Conservation (phyloP, 2,113 vertebrate genomes). For the Hystrix brachyura region DNA sequence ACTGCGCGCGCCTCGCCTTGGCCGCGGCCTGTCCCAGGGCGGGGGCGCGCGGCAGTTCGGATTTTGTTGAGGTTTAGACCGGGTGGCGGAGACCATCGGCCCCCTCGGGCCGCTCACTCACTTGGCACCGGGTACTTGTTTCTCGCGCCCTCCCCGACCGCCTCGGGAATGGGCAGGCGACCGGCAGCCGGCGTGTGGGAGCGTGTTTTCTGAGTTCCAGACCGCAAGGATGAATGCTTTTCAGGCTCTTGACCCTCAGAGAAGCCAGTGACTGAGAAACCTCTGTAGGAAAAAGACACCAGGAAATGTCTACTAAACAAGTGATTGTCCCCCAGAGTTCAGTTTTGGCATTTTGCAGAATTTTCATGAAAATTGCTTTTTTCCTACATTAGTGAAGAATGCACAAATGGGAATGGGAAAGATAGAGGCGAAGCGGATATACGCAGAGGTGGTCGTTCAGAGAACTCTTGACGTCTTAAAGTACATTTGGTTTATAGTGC, state of each 20-base stretch:
- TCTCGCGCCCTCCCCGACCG: background rate
- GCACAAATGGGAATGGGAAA: background rate
- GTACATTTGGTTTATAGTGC: background rate
- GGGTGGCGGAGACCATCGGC: background rate
- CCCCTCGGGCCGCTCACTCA: background rate
- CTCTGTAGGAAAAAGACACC: background rate
- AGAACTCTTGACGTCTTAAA: conserved; percentile 43
- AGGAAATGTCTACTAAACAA: background rate
- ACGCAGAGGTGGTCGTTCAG: background rate
- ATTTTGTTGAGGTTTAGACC: background rate
- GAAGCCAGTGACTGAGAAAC: background rate
- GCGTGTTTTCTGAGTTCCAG: background rate
- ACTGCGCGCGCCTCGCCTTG: background rate
- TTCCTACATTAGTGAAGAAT: background rate
- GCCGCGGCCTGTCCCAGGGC: background rate
- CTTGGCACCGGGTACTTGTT: background rate
- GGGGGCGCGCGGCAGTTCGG: background rate
- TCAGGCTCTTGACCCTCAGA: background rate
- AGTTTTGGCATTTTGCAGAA: conserved; percentile 26
- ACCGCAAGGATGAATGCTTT: background rate
- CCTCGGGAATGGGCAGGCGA: background rate
- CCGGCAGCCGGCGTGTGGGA: background rate
- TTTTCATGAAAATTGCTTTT: background rate
- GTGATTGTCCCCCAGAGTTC: background rate
- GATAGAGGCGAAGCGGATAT: background rate